These are phyloP conservation scores for Lapara coniferarum DNA, from an alignment of 2,888 invertebrate genomes.

Conservation along the genomic window DNA sequence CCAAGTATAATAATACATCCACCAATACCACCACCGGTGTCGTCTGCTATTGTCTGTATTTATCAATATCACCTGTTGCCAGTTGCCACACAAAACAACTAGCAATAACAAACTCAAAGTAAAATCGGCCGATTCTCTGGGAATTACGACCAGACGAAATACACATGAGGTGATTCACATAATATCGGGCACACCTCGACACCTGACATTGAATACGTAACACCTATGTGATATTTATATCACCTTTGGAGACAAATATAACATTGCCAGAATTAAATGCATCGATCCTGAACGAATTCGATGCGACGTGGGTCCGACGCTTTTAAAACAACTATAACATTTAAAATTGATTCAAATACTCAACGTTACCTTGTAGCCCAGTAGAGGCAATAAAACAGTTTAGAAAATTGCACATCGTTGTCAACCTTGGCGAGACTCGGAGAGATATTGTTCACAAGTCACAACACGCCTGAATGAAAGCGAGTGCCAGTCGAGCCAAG, in stretches of 20 bases:
- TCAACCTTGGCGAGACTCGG: slow-evolving; percentile 50
- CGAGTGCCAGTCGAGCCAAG: slow-evolving; percentile 61
- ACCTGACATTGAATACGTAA: slow-evolving; percentile 35
- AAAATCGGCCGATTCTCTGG: slow-evolving; percentile 1
- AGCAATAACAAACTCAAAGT: background rate
- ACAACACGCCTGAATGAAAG: slow-evolving; percentile 56
- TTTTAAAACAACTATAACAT: background rate
- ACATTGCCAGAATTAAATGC: slow-evolving; percentile 38
- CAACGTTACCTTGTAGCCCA: slow-evolving; percentile 1
- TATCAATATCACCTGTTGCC: slow-evolving; percentile 17
- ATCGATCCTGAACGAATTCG: slow-evolving; percentile 39
- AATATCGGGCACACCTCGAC: slow-evolving; percentile 36
- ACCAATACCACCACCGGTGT: slow-evolving; percentile 1
- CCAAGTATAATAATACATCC: slow-evolving; percentile 10
- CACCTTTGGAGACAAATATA: slow-evolving; percentile 41
- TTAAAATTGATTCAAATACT: slow-evolving; percentile 1
- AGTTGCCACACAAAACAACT: slow-evolving; percentile 5
- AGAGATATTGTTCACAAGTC: slow-evolving; percentile 39
- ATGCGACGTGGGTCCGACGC: background rate
- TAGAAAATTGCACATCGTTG: slow-evolving; percentile 45
- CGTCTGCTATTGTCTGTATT: slow-evolving; percentile 21
- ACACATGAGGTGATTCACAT: slow-evolving; percentile 39
- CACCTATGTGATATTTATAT: slow-evolving; percentile 33
- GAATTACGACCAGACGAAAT: slow-evolving; percentile 24
- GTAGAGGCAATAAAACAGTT: slow-evolving; percentile 32